Percentiles rank a stretch among this genome's conserved stretches.
Evolutionary conservation across 2,888 invertebrate species (phyloP).

Genomic region (Brachylomia viminalis): DNA sequence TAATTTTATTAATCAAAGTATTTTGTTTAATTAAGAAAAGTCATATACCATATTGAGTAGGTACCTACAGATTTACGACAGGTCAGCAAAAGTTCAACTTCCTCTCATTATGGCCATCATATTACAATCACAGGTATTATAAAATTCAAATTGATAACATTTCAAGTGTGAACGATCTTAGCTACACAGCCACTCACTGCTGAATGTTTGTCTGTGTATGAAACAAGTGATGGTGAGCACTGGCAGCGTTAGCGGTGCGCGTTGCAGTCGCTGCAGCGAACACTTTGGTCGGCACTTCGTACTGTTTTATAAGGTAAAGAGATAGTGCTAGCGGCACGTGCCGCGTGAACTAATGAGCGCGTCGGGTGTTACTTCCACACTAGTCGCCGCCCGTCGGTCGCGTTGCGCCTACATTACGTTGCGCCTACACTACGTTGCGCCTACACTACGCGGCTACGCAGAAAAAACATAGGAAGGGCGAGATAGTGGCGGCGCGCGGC

Average conservation of each 20-base stretch:
- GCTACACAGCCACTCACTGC: neutral
- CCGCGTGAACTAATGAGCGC: conserved; percentile 20
- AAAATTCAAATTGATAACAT: conserved; percentile 49
- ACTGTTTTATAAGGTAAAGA: neutral
- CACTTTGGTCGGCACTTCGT: neutral
- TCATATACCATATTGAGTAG: conserved; percentile 36
- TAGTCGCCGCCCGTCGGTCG: conserved; percentile 52
- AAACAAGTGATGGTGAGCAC: neutral
- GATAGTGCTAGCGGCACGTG: conserved; percentile 20
- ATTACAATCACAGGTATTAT: conserved; percentile 43
- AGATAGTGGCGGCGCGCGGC: conserved; percentile 51
- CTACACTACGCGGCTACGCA: conserved; percentile 37
- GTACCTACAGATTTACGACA: conserved; percentile 50
- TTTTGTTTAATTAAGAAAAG: conserved; percentile 52
- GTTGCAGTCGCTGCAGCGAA: neutral
- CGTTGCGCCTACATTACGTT: conserved; percentile 48
- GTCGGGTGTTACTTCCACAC: conserved; percentile 12
- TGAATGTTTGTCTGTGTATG: neutral
- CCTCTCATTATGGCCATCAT: conserved; percentile 54
- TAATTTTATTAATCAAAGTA: conserved; percentile 43
- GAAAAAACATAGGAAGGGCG: conserved; percentile 43
- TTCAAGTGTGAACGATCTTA: conserved; percentile 13
- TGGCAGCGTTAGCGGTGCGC: neutral
- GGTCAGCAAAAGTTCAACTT: conserved; percentile 33
- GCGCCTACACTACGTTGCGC: conserved; percentile 54